These are phyloP conservation scores for Pemphredon lugubris DNA, from an alignment of 2,888 invertebrate genomes.

Conservation along the genomic window DNA sequence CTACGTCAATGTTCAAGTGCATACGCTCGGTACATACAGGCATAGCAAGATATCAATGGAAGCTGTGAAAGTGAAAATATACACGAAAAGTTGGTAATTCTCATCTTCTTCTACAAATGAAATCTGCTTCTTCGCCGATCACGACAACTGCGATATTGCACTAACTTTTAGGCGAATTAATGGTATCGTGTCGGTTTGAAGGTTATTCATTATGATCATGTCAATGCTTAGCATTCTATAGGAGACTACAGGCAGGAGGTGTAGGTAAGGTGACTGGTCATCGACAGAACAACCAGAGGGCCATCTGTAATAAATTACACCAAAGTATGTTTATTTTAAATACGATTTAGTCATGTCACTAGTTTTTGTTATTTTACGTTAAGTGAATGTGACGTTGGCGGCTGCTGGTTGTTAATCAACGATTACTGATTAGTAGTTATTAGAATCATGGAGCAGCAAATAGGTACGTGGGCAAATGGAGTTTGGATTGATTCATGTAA, in stretches of 20 bases:
- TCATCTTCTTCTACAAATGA: constrained; percentile 13
- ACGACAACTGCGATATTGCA: constrained; percentile 63
- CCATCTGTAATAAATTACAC: constrained; percentile 78
- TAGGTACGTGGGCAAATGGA: constrained; percentile 62
- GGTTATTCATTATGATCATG: constrained; percentile 54
- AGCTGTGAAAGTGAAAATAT: constrained; percentile 38
- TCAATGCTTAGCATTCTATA: constrained; percentile 34
- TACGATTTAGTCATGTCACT: constrained; percentile 77
- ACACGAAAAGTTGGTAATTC: constrained; percentile 31
- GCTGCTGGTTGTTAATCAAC: constrained; percentile 75
- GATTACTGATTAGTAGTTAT: constrained; percentile 65
- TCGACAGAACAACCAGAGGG: constrained; percentile 72
- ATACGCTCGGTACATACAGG: constrained; percentile 37
- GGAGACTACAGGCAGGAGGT: constrained; percentile 43
- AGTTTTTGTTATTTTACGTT: constrained; percentile 71
- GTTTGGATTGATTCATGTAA: constrained; percentile 59
- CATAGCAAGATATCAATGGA: constrained; percentile 37
- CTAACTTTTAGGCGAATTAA: constrained; percentile 52
- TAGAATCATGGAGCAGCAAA: constrained; percentile 65
- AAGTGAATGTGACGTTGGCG: constrained; percentile 76
- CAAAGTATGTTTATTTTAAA: constrained; percentile 74
- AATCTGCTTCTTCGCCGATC: constrained; percentile 26
- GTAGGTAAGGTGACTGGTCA: constrained; percentile 60
- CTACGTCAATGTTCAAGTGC: constrained; percentile 35
- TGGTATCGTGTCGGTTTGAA: constrained; percentile 67